Conservation (phyloP, 1,140 invertebrate genomes). For the Brachionus paranguensis region DNA sequence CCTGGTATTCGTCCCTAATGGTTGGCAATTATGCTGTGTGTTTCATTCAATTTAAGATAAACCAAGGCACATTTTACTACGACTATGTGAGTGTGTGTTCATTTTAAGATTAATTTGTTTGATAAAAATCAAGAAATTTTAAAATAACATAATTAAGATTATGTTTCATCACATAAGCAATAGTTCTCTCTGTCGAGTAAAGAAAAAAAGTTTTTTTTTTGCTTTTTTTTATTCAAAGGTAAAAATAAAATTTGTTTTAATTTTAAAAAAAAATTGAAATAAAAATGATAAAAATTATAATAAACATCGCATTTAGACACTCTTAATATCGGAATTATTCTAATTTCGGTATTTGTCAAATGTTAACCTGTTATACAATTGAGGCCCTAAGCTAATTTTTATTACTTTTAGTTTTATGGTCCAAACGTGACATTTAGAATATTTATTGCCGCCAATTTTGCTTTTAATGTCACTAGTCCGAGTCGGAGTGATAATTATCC, state of each 20-base stretch:
- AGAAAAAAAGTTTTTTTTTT: not conserved
- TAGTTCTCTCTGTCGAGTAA: not conserved
- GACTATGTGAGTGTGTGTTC: not conserved
- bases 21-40: not conserved
- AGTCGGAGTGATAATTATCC: constrained; percentile 1
- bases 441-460: not conserved
- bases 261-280: not conserved
- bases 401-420: not conserved
- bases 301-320: not conserved
- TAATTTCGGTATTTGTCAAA: not conserved
- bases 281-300: not conserved
- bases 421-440: not conserved
- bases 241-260: not conserved
- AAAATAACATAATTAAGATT: constrained; percentile 26
- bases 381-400: not conserved
- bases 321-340: not conserved
- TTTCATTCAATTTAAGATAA: constrained; percentile 6
- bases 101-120: constrained; percentile 23
- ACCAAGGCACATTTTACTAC: constrained; percentile 17
- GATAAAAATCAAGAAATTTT: constrained; percentile 34
- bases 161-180: not conserved
- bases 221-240: not conserved
- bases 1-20: not conserved
- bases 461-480: not conserved
- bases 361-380: not conserved